Conservation (phyloP, 1,140 invertebrate genomes). For the Gerris buenoi region DNA sequence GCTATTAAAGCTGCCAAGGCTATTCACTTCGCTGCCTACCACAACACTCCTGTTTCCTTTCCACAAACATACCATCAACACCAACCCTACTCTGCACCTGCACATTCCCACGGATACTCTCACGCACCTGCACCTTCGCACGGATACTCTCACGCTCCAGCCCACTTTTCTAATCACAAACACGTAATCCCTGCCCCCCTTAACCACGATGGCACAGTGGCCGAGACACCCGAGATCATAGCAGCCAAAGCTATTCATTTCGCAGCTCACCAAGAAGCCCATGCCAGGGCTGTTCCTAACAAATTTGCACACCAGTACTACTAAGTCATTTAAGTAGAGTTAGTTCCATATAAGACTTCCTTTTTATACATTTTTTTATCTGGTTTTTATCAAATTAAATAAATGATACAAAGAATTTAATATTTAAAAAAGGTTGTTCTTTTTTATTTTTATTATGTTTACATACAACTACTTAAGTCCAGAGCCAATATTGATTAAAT, state of each 20-base stretch:
- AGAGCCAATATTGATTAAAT: too few species aligned
- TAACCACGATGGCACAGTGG: conserved; percentile 12
- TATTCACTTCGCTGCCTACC: conserved; percentile 28
- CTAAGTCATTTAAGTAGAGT: background rate
- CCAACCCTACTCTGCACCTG: background rate
- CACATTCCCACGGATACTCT: conserved; percentile 20
- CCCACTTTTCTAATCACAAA: conserved; percentile 32
- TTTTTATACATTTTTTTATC: too few species aligned
- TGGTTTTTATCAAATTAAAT: too few species aligned
- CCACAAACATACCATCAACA: background rate
- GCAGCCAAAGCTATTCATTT: conserved; percentile 41
- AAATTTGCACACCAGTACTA: background rate
- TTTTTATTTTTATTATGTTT: too few species aligned
- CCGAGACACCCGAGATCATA: conserved; percentile 10
- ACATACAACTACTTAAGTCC: too few species aligned
- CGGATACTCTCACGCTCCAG: conserved; percentile 23
- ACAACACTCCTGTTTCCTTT: conserved; percentile 33
- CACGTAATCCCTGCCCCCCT: conserved; percentile 4
- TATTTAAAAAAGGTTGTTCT: too few species aligned
- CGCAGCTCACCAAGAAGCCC: conserved; percentile 36
- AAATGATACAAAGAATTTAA: too few species aligned
- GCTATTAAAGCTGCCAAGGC: conserved; percentile 23
- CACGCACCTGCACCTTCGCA: conserved; percentile 12
- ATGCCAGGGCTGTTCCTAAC: conserved; percentile 23
- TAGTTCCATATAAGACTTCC: background rate